phyloP scores from a whole-genome alignment of 2,888 invertebrate genomes.

The Agonopterix heracliana region DNA sequence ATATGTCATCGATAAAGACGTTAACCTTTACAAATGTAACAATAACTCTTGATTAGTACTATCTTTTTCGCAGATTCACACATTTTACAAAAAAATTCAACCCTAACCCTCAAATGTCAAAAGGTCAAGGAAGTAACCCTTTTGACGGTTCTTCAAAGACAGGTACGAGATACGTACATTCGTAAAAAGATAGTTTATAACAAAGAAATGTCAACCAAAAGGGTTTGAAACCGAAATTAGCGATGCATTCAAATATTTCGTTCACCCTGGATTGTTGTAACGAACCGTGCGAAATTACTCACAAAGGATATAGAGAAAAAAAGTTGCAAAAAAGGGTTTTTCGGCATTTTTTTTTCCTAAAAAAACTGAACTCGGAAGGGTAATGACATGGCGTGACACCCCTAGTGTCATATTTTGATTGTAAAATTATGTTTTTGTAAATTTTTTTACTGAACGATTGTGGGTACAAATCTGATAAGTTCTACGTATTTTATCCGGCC shows the following conservation, averaged over 20 bases:
- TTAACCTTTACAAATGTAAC: constrained; percentile 18
- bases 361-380: constrained; percentile 39
- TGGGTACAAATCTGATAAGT: no score
- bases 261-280: constrained; percentile 46
- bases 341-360: constrained; percentile 1
- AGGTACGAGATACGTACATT: constrained; percentile 44
- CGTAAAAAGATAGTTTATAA: constrained; percentile 44
- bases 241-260: constrained; percentile 59
- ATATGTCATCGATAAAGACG: constrained; percentile 6
- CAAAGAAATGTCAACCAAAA: constrained; percentile 49
- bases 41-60: constrained; percentile 39
- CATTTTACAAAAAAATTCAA: constrained; percentile 38
- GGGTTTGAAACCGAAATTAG: constrained; percentile 65
- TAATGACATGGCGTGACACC: constrained; percentile 43
- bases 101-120: constrained; percentile 35
- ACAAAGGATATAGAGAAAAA: constrained; percentile 35
- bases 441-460: not conserved
- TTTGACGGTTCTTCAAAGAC: constrained; percentile 45
- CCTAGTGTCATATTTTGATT: constrained; percentile 6
- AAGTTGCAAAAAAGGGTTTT: constrained; percentile 26
- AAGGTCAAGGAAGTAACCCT: constrained; percentile 63
- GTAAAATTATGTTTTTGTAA: not conserved
- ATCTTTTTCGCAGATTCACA: constrained; percentile 41
- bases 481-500: no score
- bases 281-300: constrained; percentile 70